Percentiles rank a stretch among this genome's conserved stretches.
Conservation (phyloP, 2,888 invertebrate species). For the Ferrisia virgata region DNA sequence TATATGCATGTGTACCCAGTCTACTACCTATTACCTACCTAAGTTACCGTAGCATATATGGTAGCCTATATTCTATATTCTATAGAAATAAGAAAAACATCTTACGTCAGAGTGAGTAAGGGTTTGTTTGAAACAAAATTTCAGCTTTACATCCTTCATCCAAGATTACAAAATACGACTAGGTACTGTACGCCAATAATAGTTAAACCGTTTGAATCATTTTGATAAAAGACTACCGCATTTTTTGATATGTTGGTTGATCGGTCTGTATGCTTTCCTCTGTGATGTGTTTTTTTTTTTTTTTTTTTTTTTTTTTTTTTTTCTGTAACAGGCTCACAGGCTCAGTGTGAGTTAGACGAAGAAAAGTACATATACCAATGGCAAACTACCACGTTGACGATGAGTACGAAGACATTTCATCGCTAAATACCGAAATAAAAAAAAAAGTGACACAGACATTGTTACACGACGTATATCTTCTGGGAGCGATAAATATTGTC, state of each 20-base stretch:
- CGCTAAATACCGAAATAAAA: not conserved
- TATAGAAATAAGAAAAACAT: not conserved
- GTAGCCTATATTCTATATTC: no score
- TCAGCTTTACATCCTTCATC: constrained; percentile 29
- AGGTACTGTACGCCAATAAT: not conserved
- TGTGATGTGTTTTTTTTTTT: not conserved
- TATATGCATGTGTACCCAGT: no score
- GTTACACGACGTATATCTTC: constrained; percentile 7
- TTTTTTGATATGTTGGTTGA: not conserved
- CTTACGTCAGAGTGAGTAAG: not conserved
- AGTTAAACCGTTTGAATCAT: not conserved
- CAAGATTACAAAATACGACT: not conserved
- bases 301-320: no score
- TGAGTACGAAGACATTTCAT: not conserved
- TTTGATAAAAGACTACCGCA: not conserved
- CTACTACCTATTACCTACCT: no score
- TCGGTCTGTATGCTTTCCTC: not conserved
- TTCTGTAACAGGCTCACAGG: no score
- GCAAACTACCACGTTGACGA: not conserved
- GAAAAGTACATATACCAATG: no score
- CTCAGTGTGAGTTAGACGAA: no score
- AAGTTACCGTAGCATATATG: no score
- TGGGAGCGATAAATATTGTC: constrained; percentile 37
- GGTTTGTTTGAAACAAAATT: constrained; percentile 41
- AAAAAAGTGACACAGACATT: constrained; percentile 12